Conservation (phyloP, 2,797 vertebrate species). For the Amniataba percoides region DNA sequence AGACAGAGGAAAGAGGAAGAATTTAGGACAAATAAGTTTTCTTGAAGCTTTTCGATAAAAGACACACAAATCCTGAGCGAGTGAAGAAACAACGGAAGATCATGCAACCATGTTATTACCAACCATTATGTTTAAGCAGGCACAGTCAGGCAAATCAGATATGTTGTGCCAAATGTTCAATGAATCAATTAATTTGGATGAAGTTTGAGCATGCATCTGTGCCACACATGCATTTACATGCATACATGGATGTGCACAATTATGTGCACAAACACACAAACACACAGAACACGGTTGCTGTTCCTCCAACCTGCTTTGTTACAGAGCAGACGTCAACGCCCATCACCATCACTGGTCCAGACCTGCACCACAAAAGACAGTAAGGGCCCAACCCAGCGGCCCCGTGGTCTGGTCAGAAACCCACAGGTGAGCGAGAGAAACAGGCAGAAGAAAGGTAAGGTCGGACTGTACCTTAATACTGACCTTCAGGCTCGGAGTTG, state of each 20-base stretch:
- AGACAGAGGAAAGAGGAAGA: slow-evolving; percentile 23
- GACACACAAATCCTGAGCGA: slow-evolving; percentile 16
- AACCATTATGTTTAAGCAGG: slow-evolving; percentile 4
- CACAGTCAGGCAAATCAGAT: slow-evolving; percentile 10
- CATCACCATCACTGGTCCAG: slow-evolving; percentile 85
- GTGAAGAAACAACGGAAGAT: slow-evolving; percentile 52
- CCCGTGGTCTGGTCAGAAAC: slow-evolving; percentile 79
- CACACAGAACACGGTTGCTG: slow-evolving; percentile 63
- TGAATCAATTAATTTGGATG: slow-evolving; percentile 3
- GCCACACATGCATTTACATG: slow-evolving; percentile 61
- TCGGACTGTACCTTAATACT: slow-evolving; percentile 87
- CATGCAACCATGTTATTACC: slow-evolving; percentile 66
- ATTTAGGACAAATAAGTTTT: slow-evolving; percentile 2
- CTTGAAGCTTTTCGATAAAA: neutral
- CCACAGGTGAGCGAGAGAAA: slow-evolving; percentile 71
- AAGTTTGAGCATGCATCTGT: slow-evolving; percentile 60
- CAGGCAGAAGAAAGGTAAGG: slow-evolving; percentile 41
- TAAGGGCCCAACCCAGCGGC: slow-evolving; percentile 76
- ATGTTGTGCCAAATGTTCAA: slow-evolving; percentile 29
- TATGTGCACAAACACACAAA: slow-evolving; percentile 40
- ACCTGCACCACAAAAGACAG: slow-evolving; percentile 87
- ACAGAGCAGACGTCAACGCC: slow-evolving; percentile 84
- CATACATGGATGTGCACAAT: slow-evolving; percentile 47
- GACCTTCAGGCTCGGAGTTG: slow-evolving; percentile 90
- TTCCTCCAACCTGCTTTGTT: slow-evolving; percentile 84